Base-by-base conservation (phyloP, 2,797 vertebrate species). In the Furcifer pardalis region DNA sequence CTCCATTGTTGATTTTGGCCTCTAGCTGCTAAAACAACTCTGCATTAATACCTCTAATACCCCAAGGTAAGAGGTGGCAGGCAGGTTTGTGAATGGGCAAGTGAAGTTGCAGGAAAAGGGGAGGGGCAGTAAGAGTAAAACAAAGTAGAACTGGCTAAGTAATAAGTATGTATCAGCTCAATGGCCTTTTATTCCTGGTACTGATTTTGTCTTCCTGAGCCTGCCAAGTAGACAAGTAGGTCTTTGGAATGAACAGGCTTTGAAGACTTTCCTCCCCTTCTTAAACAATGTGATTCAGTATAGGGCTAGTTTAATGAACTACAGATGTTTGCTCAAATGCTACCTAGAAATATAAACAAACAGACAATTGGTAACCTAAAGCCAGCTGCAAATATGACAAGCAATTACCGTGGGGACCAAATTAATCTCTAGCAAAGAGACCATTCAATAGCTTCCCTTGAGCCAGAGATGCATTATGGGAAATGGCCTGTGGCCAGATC, bases 291-390 rank as follows among this genome's bases (percentile, higher is more conserved):
- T 44, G 71, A 83, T 79, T 69, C 77, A 83, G n/a, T 68, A 2
- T 46, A 56, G 56, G 30, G 17, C 60, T 62, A 52, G 30, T 19
- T 84, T 81, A 87, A 84, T 44, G 40, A 44, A 23, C 17, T 44
- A 75, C 86, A 87, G 77, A 84, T 84, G 81, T 79, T 52, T 78
- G 77, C 35, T 69, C 65, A 81, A 80, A 77, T 81, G 68, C 52
- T 69, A 65, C 82, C 72, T 77, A 52, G 77, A 76, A 63, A 76
- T 77, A 63, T 77, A 66, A 84, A 87, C 35, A 87, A 65, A 59
- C 56, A 77, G 72, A 65, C 77, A 80, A 75, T 81, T 60, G 65
- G 79, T 77, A 77, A 71, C 72, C 7, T 52, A 27, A 52, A 84
- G 82, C 72, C n/a, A 77, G 63, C 79, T 82, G 74, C 49, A 77